Conservation (phyloP, 2,113 vertebrate species). For the Raja brachyura region DNA sequence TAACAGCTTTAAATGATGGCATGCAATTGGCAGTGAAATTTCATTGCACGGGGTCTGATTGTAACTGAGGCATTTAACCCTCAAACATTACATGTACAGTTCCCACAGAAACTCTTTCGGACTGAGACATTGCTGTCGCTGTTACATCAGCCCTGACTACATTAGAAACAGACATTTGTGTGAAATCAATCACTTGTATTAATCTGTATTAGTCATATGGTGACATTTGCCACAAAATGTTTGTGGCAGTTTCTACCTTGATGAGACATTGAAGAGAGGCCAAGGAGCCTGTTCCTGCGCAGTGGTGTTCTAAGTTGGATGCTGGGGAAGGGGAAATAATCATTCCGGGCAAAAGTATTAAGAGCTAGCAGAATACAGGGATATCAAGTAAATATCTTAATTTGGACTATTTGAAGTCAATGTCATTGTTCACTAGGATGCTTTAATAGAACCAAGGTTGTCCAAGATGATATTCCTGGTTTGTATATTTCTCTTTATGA, state of each 20-base stretch:
- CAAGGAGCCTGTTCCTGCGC: no score
- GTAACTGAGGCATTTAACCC: conserved; percentile 35
- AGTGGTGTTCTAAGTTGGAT: no score
- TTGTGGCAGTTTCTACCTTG: not conserved
- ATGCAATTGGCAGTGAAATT: conserved; percentile 36
- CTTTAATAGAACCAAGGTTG: not conserved
- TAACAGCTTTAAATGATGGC: conserved; percentile 30
- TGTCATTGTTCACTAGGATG: not conserved
- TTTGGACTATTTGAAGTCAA: not conserved
- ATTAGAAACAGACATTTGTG: conserved; percentile 36
- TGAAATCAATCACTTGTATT: conserved; percentile 36
- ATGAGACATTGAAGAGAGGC: not conserved
- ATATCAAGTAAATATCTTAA: not conserved
- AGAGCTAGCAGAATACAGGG: not conserved
- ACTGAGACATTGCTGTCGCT: conserved; percentile 5
- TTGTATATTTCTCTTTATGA: conserved; percentile 5
- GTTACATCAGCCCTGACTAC: conserved; percentile 23
- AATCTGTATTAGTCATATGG: conserved; percentile 31
- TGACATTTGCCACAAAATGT: conserved; percentile 9
- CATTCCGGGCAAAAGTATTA: not conserved
- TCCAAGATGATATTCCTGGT: not conserved
- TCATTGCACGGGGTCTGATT: conserved; percentile 27
- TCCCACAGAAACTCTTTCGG: conserved; percentile 28
- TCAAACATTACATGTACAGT: conserved; percentile 29
- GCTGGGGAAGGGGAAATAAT: not conserved